A percentile compares a stretch with the other conserved stretches of the same genome.
These are phyloP conservation scores for Megalops cyprinoides DNA, from an alignment of 2,797 vertebrate species.

Conservation along the genomic window DNA sequence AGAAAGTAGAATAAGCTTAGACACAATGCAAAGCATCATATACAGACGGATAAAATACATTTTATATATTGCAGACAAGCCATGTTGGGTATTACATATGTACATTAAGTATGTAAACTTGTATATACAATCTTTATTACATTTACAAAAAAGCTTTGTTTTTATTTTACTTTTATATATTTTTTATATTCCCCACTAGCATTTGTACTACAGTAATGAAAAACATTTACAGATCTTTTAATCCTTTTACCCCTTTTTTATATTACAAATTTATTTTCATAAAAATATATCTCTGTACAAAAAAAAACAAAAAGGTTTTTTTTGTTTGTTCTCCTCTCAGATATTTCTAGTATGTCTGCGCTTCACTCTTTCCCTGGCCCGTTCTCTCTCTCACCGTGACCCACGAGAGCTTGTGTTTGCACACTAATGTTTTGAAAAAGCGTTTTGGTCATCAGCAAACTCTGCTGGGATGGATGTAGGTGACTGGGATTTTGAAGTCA, in stretches of 20 bases:
- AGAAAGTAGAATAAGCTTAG: constrained; percentile 93
- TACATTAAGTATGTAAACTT: constrained; percentile 97
- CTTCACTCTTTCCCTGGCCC: constrained; percentile 43
- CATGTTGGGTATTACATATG: constrained; percentile 94
- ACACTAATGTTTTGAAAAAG: constrained; percentile 48
- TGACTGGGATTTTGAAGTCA: not conserved
- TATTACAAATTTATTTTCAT: constrained; percentile 99
- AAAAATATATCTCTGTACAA: constrained; percentile 99
- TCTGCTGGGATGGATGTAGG: not conserved
- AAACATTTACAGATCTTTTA: constrained; percentile 92
- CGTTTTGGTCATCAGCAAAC: constrained; percentile 61
- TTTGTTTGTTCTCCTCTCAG: constrained; percentile 57
- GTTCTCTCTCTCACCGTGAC: constrained; percentile 44
- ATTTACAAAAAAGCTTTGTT: constrained; percentile 93
- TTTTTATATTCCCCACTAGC: constrained; percentile 84
- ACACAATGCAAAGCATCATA: constrained; percentile 98
- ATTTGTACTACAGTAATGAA: constrained; percentile 97
- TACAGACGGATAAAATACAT: constrained; percentile 99
- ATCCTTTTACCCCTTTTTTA: constrained; percentile 79
- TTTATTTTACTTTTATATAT: constrained; percentile 73
- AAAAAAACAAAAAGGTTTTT: constrained; percentile 71
- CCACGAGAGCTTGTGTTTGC: constrained; percentile 50
- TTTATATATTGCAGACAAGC: constrained; percentile 98
- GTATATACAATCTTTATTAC: constrained; percentile 98
- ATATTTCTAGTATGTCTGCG: constrained; percentile 55